These are phyloP conservation scores for Chrysocyon brachyurus DNA, from an alignment of 2,797 vertebrate genomes.

Conservation along the genomic window DNA sequence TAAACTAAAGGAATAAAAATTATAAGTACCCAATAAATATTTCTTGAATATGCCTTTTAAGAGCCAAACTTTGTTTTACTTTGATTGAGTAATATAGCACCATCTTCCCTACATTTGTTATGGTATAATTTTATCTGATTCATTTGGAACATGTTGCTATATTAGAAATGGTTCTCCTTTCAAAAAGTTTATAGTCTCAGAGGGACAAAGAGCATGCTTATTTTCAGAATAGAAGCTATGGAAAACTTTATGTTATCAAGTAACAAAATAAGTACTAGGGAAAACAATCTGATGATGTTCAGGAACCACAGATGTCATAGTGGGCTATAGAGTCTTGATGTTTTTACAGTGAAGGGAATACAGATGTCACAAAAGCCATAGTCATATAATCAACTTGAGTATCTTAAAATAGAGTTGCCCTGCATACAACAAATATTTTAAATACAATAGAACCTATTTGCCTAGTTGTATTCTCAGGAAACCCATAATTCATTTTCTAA, in stretches of 20 bases:
- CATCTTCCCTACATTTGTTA: not conserved
- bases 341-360: not conserved
- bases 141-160: not conserved
- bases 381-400: not conserved
- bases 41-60: not conserved
- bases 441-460: not conserved
- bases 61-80: not conserved
- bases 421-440: not conserved
- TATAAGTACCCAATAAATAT: not conserved
- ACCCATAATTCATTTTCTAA: not conserved
- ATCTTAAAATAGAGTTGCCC: not conserved
- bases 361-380: not conserved
- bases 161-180: not conserved
- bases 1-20: not conserved
- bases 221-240: constrained; percentile 3
- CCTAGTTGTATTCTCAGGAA: not conserved
- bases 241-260: not conserved
- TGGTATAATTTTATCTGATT: not conserved
- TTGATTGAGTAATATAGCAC: not conserved
- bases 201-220: not conserved
- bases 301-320: not conserved
- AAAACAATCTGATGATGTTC: not conserved
- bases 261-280: not conserved
- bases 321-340: not conserved
- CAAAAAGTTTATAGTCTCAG: not conserved